Percentiles rank a stretch among this genome's conserved stretches.
Conservation (phyloP, 2,113 vertebrate genomes). For the Crypturellus undulatus region DNA sequence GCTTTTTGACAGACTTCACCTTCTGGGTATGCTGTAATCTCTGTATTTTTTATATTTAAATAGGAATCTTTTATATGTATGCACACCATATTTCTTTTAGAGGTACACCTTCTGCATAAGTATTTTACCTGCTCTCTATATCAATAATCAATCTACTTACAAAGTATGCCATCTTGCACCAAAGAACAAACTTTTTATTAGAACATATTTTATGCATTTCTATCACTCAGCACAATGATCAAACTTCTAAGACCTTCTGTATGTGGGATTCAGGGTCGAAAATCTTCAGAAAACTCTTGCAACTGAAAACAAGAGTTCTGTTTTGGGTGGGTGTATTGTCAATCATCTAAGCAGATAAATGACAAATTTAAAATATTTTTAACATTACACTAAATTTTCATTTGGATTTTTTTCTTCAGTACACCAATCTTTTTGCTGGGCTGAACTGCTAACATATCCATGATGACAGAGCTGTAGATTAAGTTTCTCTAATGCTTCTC, state of each 20-base stretch:
- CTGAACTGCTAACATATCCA: neutral
- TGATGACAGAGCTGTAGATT: no score
- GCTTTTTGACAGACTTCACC: neutral
- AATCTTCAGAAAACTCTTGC: neutral
- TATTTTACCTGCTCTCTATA: neutral
- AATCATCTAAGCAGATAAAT: conserved; percentile 57
- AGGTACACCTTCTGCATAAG: no score
- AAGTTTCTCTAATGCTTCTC: neutral
- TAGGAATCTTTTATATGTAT: neutral
- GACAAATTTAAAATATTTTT: conserved; percentile 57
- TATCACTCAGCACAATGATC: neutral
- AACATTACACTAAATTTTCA: conserved; percentile 1
- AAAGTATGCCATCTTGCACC: neutral
- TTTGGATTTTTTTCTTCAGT: neutral
- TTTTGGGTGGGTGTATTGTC: neutral
- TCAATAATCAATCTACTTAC: neutral
- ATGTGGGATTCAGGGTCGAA: neutral
- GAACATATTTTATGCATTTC: neutral
- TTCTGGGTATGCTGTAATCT: neutral
- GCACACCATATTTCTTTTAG: neutral
- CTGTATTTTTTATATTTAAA: neutral
- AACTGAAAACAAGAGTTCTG: neutral
- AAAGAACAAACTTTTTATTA: neutral
- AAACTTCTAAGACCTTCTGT: neutral
- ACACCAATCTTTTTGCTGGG: conserved; percentile 20